phyloP scores from a whole-genome alignment of 2,797 vertebrate genomes.

The Cichlasoma orientale region DNA sequence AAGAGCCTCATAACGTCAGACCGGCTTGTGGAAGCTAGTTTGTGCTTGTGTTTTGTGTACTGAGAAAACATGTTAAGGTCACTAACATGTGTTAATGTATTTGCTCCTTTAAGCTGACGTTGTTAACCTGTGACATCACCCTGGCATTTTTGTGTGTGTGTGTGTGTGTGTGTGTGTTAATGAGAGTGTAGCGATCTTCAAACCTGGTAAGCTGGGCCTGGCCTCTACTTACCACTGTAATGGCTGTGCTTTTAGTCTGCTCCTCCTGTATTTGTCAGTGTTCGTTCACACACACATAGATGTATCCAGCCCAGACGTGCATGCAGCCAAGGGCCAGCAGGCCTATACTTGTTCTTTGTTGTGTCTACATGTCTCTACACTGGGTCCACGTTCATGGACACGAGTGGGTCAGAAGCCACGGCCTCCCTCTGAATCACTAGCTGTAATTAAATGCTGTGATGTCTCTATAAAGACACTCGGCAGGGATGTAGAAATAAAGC shows the following conservation, averaged over 20 bases:
- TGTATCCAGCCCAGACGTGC: constrained; percentile 34
- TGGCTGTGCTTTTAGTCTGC: constrained; percentile 60
- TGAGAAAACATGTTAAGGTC: constrained; percentile 12
- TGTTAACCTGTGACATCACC: constrained; percentile 56
- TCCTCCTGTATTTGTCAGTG: constrained; percentile 65
- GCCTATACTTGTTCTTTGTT: constrained; percentile 76
- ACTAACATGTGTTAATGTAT: constrained; percentile 8
- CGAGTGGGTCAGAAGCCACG: constrained; percentile 76
- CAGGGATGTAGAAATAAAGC: constrained; percentile 48
- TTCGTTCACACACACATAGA: constrained; percentile 41
- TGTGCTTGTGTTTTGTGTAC: background rate
- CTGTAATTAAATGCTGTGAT: constrained; percentile 80
- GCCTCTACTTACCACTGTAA: constrained; percentile 75
- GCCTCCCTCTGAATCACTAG: constrained; percentile 66
- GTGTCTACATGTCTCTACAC: constrained; percentile 74
- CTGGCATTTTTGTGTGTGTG: constrained; percentile 5
- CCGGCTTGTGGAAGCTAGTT: background rate
- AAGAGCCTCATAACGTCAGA: background rate
- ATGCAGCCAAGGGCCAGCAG: constrained; percentile 48
- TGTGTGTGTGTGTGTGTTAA: background rate
- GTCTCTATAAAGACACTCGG: constrained; percentile 63
- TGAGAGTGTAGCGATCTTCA: constrained; percentile 29
- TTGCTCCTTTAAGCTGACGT: constrained; percentile 23
- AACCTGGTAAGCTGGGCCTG: constrained; percentile 32
- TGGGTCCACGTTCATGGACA: constrained; percentile 65